These are phyloP conservation scores for Echiichthys vipera DNA, from an alignment of 2,797 vertebrate genomes.

Conservation along the genomic window DNA sequence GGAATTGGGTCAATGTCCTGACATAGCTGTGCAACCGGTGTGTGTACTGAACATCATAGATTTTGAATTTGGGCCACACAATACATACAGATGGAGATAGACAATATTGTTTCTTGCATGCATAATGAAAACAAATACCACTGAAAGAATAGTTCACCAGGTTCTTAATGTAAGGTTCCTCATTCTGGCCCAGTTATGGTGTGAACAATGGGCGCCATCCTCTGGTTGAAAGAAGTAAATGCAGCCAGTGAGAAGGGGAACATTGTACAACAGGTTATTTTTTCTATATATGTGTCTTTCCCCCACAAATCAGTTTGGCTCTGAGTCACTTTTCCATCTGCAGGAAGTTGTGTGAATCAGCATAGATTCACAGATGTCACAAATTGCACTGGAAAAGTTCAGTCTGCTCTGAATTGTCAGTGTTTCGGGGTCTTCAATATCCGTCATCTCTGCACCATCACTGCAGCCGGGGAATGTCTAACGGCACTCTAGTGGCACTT, in stretches of 20 bases:
- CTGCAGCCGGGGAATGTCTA: no score
- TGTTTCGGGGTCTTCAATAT: no score
- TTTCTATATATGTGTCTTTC: no score
- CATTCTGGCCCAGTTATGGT: neutral
- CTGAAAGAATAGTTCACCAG: neutral
- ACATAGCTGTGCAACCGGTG: neutral
- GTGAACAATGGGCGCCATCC: conserved; percentile 42
- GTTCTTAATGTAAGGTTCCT: neutral
- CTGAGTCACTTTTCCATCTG: neutral
- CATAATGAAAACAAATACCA: neutral
- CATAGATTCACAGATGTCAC: neutral
- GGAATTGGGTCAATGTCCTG: neutral
- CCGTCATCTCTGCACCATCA: no score
- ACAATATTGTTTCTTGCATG: neutral
- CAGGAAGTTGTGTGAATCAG: neutral
- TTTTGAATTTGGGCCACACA: neutral
- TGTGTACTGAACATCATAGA: neutral
- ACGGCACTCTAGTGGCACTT: no score
- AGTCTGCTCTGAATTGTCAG: no score
- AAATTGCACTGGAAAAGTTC: neutral
- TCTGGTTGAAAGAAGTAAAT: conserved; percentile 47
- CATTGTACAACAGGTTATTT: accelerated
- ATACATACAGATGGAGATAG: neutral
- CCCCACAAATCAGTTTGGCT: no score
- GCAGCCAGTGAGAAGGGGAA: conserved; percentile 12